These are phyloP conservation scores for Epinephelus moara DNA, from an alignment of 2,113 vertebrate genomes.

Conservation along the genomic window DNA sequence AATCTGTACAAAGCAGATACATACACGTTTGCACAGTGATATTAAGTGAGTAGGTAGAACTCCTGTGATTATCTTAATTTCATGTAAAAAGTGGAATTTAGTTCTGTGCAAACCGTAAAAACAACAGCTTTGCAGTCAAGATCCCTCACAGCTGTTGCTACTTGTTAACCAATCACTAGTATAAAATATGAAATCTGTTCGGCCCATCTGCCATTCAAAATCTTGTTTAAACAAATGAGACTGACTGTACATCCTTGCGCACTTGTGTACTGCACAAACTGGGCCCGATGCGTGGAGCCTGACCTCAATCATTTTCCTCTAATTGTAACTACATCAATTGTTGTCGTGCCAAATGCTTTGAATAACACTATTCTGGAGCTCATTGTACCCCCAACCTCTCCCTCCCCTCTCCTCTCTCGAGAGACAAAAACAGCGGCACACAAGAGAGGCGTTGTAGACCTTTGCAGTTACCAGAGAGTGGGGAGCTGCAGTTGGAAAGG, in stretches of 20 bases:
- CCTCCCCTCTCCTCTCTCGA: slow-evolving; percentile 9
- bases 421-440: slow-evolving; percentile 34
- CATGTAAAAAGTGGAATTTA: neutral
- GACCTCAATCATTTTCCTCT: slow-evolving; percentile 45
- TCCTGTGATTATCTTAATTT: neutral
- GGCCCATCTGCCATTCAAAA: neutral
- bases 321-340: slow-evolving; percentile 53
- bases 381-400: neutral
- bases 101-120: neutral
- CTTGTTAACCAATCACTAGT: neutral
- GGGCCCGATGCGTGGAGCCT: slow-evolving; percentile 1
- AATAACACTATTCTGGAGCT: slow-evolving; percentile 36
- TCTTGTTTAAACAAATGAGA: neutral
- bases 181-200: neutral
- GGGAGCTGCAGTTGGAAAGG: neutral
- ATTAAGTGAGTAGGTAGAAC: neutral
- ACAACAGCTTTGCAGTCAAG: neutral
- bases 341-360: slow-evolving; percentile 50
- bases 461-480: slow-evolving; percentile 11
- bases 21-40: neutral
- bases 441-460: slow-evolving; percentile 27
- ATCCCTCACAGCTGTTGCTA: neutral
- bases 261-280: slow-evolving; percentile 1
- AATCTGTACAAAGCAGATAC: neutral
- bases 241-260: neutral